These are phyloP conservation scores for Rhopilema esculentum DNA, from an alignment of 30 jellyfish, hydroid and myxozoan genomes.

Conservation along the genomic window DNA sequence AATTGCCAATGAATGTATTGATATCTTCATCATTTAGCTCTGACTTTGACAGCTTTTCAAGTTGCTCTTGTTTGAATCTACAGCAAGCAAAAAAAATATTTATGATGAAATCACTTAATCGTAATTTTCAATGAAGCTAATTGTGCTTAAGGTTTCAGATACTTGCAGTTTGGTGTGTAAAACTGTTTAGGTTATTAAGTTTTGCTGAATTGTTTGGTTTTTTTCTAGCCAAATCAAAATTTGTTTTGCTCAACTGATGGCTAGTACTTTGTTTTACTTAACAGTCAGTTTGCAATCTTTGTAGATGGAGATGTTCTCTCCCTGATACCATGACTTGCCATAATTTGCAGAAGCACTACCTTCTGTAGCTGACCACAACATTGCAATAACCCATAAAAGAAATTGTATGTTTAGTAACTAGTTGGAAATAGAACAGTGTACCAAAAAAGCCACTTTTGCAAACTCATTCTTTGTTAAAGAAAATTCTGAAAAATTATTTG, in stretches of 20 bases:
- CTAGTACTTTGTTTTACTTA: too few species aligned
- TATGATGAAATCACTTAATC: not conserved
- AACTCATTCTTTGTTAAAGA: not conserved
- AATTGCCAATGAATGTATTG: constrained; percentile 44
- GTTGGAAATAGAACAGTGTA: not conserved
- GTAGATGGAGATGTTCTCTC: too few species aligned
- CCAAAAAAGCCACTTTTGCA: not conserved
- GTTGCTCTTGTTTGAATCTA: constrained; percentile 38
- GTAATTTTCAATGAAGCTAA: not conserved
- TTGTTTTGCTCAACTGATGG: too few species aligned
- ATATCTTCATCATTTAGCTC: constrained; percentile 55
- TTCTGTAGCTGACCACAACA: not conserved
- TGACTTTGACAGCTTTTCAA: constrained; percentile 16
- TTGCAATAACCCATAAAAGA: not conserved
- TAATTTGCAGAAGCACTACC: not conserved
- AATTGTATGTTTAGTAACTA: not conserved
- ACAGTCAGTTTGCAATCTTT: too few species aligned
- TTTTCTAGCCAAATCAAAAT: too few species aligned
- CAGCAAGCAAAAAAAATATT: not conserved
- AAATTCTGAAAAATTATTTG: not conserved
- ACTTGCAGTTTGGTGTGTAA: not conserved
- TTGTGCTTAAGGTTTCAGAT: not conserved
- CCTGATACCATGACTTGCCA: too few species aligned
- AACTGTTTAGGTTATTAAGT: too few species aligned
- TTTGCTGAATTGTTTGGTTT: too few species aligned